Conservation (phyloP, 2,113 vertebrate genomes). For the Enhydra lutris region DNA sequence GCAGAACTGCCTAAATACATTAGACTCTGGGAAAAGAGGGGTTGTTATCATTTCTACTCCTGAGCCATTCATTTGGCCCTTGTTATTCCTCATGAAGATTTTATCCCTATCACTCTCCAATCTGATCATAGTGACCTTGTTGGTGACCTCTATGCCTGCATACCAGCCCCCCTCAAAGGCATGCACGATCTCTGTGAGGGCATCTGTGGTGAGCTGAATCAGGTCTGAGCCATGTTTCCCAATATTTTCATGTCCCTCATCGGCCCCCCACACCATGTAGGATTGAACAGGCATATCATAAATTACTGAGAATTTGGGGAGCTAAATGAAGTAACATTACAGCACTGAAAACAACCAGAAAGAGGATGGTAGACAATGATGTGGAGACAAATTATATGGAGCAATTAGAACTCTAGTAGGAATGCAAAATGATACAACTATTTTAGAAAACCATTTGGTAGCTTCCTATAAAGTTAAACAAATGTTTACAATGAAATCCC, state of each 20-base stretch:
- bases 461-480: neutral
- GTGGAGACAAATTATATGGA: neutral
- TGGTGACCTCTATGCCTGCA: neutral
- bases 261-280: accelerated
- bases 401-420: neutral
- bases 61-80: neutral
- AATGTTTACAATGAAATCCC: neutral
- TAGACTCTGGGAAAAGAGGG: neutral
- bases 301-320: neutral
- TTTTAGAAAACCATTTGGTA: neutral
- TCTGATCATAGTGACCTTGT: neutral
- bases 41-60: neutral
- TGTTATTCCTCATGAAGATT: neutral
- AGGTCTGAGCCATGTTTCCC: neutral
- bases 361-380: too few relatives aligned
- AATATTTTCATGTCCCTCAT: neutral
- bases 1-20: neutral
- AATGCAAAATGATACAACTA: neutral
- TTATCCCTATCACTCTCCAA: neutral
- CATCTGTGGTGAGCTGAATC: neutral
- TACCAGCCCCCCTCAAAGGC: neutral
- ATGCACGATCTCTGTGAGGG: accelerated
- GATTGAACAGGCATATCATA: neutral
- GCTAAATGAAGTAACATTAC: neutral
- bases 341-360: neutral